Base-by-base conservation (phyloP, 2,113 vertebrate genomes). In the Grammomys surdaster region DNA sequence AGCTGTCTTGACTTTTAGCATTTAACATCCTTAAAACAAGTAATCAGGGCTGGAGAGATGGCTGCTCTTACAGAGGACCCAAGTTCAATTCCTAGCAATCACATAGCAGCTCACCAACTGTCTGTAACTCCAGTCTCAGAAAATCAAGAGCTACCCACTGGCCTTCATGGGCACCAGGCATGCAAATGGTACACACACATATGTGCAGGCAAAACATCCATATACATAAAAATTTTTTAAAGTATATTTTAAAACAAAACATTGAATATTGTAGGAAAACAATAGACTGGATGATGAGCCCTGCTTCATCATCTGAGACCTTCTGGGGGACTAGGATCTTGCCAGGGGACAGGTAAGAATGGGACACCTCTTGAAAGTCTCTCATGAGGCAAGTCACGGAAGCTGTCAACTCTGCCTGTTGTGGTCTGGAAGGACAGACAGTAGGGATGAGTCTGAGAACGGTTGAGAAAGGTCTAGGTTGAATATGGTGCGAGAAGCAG, bases 341-440 rank as follows among this genome's bases (percentile, higher is more conserved):
- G 2, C 56, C 56, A 22, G 58, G 70, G 26, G 33, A 63, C 24
- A 80, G 31, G 33, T 13, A 19, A 63, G 87, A 77, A 33, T 1
- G 13, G 48, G 26, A 43, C 2, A 1, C 9, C 2, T 58, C 58
- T 8, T 65, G 6, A 36, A 22, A n/a, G 58, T 12, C 12, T 65
- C 43, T 82, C 19, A 40, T 16, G 17, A 63, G 54, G 51, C 6
- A 75, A 65, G 24, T 60, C 78, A 46, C 26, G 24, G 48, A 72
- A 72, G 13, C 8, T 0, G 0, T 36, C 14, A n/a, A 11, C 19
- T 20, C 26, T 43, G 33, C 13, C 28, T 69, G 6, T 36, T 1
- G 10, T n/a, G 16, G 28, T 89, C 56, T n/a, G 13, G 31, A 51
- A 73, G 43, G 54, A 48, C 43, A n/a, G 13, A 19, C 14, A 31